Conservation (phyloP, 2,113 vertebrate species). For the Brienomyrus longianalis region DNA sequence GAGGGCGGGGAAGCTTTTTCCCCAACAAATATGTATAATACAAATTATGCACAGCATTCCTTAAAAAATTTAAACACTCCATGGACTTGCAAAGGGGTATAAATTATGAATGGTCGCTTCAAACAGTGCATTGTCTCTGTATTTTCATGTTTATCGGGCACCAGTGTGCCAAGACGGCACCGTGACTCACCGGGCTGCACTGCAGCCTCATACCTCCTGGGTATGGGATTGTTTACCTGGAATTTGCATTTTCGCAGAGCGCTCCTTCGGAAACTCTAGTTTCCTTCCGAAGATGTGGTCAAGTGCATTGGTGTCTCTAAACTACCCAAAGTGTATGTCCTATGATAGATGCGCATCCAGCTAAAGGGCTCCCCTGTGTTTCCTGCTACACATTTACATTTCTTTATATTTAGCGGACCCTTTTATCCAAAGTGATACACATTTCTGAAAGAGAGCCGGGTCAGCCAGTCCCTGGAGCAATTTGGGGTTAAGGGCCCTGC, state of each 20-base stretch:
- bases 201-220: background rate
- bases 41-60: background rate
- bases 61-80: background rate
- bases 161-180: background rate
- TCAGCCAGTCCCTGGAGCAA: background rate
- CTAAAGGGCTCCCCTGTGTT: background rate
- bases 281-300: conserved; percentile 33
- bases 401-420: background rate
- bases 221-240: background rate
- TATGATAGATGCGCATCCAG: background rate
- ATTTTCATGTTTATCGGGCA: background rate
- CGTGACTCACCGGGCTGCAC: background rate
- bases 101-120: background rate
- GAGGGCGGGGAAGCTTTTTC: background rate
- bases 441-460: background rate
- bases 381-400: background rate
- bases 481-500: background rate
- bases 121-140: background rate
- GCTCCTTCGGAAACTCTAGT: background rate
- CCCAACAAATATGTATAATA: background rate
- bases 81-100: background rate
- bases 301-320: background rate
- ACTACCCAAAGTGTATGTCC: background rate
- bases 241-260: background rate
- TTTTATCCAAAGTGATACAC: background rate